Base-by-base conservation (phyloP, 2,888 invertebrate genomes). In the Dorcus hopei region DNA sequence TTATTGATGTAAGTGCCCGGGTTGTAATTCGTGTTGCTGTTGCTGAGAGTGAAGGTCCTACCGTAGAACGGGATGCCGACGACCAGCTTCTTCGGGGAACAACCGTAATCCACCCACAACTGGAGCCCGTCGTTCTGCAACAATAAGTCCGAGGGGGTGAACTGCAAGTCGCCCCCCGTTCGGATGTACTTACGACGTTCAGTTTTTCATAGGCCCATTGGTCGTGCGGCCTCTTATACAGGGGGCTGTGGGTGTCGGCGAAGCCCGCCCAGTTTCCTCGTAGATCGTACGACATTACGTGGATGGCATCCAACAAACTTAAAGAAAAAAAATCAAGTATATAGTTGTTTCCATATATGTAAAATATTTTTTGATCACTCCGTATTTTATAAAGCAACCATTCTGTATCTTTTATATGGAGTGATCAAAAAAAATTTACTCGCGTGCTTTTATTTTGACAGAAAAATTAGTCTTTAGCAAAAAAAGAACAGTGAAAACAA, bases 21-120 rank as follows among this genome's bases (percentile, higher is more conserved):
- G 52, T 87, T 87, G 73, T 93, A 90, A 80, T 93, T 92, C 64
- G 83, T 91, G 77, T 92, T 93, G 9, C 93, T 88, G 56, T 84
- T 85, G 56, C 92, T 88, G 23, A 95, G 80, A 0, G 93, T 93
- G 75, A 87, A 95, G 1, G 91, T 89, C 53, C 94, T 85, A 0
- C 94, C 95, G 75, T 95, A 95, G 80, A 94, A 93, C 0, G 95
- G 94, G 52, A 94, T 85, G 11, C 95, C 95, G 2, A 95, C 92
- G 0, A 95, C 88, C 41, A 95, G 79, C 77, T 94, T 94, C 75
- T 93, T 89, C 1, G 90, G 86, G 0, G 92, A 89, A 66, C 95
- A 94, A 2, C 95, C 95, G 80, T 89, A 90, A 68, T 92, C 89
- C 66, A 92, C 93, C 95, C 95, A 95, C 14, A 95, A 80, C 59